These are phyloP conservation scores for Chymomyza costata DNA, from an alignment of 1,140 invertebrate species.

Conservation along the genomic window DNA sequence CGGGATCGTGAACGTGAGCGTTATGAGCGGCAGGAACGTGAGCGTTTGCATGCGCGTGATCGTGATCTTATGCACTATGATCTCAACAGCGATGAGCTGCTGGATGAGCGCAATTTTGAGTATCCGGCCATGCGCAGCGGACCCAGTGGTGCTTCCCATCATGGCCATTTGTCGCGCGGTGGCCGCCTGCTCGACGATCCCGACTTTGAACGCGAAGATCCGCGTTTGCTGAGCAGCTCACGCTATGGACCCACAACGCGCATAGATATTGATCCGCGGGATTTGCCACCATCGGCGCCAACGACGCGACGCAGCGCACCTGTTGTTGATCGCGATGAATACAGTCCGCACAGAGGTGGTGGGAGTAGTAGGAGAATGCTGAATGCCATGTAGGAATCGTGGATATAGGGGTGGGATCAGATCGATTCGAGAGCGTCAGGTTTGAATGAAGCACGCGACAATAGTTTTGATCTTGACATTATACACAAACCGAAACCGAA, in stretches of 20 bases:
- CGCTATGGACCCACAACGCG: slow-evolving; percentile 52
- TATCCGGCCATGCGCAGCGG: slow-evolving; percentile 65
- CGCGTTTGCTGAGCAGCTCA: slow-evolving; percentile 47
- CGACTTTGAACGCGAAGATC: slow-evolving; percentile 67
- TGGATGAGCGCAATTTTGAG: slow-evolving; percentile 69
- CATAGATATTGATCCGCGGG: slow-evolving; percentile 53
- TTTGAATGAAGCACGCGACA: slow-evolving; percentile 69
- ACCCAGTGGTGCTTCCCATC: slow-evolving; percentile 61
- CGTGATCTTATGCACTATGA: slow-evolving; percentile 74
- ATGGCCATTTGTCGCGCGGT: slow-evolving; percentile 59
- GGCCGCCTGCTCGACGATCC: slow-evolving; percentile 60
- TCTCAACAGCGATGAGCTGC: slow-evolving; percentile 70
- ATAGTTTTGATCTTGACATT: slow-evolving; percentile 70
- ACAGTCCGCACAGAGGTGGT: slow-evolving; percentile 75
- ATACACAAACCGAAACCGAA: slow-evolving; percentile 40
- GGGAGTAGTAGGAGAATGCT: slow-evolving; percentile 75
- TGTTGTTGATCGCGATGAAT: slow-evolving; percentile 67
- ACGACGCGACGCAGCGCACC: slow-evolving; percentile 21
- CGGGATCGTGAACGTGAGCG: slow-evolving; percentile 50
- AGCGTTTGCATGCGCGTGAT: slow-evolving; percentile 66
- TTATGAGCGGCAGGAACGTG: slow-evolving; percentile 48
- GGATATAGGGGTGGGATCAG: slow-evolving; percentile 76
- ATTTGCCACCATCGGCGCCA: slow-evolving; percentile 40
- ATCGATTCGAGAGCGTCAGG: slow-evolving; percentile 72
- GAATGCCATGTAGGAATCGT: slow-evolving; percentile 76